phyloP scores from a whole-genome alignment of 1,140 invertebrate species.

The Stenopsyche tienmushanensis region DNA sequence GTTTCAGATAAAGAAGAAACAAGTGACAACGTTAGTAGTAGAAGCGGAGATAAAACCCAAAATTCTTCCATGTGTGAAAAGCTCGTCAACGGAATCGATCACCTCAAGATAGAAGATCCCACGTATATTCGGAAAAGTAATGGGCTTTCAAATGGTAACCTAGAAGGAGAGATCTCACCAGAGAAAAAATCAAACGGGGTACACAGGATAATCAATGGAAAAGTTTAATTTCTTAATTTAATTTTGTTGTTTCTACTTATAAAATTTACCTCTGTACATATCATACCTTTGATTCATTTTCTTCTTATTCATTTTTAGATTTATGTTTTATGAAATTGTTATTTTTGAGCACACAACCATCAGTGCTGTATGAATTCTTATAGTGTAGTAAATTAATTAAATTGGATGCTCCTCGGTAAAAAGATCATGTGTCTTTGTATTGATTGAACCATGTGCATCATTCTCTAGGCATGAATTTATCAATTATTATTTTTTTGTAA shows the following conservation, averaged over 20 bases:
- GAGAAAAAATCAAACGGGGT: slow-evolving; percentile 14
- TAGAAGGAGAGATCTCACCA: neutral
- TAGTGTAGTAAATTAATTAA: too few species aligned
- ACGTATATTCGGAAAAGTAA: neutral
- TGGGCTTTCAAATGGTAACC: neutral
- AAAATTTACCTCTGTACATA: neutral
- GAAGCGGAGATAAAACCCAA: slow-evolving; percentile 3
- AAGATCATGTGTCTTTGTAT: too few species aligned
- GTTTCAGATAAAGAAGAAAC: slow-evolving; percentile 14
- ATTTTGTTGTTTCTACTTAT: neutral
- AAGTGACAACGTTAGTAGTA: neutral
- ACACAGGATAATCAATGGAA: slow-evolving; percentile 33
- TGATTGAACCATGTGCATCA: too few species aligned
- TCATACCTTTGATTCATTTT: too few species aligned
- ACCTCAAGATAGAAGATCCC: neutral
- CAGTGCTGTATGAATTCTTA: too few species aligned
- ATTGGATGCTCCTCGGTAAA: too few species aligned
- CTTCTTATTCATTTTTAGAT: too few species aligned
- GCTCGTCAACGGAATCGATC: neutral
- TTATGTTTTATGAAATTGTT: too few species aligned
- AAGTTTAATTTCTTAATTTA: too few species aligned
- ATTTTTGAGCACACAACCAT: too few species aligned
- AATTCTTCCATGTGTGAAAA: slow-evolving; percentile 6
- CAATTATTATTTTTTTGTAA: too few species aligned
- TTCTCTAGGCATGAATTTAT: too few species aligned